Base-by-base conservation (phyloP, 1,140 invertebrate species). In the Brachionus calyciflorus region DNA sequence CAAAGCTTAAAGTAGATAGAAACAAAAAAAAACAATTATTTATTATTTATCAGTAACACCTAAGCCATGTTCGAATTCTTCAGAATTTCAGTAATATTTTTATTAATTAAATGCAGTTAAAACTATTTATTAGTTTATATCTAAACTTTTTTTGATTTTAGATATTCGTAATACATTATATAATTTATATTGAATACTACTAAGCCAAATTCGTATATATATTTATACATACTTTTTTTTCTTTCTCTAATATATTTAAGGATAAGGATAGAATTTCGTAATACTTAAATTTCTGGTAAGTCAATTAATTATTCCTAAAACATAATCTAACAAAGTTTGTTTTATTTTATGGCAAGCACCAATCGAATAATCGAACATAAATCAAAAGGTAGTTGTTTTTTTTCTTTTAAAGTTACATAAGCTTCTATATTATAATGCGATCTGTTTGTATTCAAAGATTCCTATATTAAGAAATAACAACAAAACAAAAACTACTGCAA, bases 281-380 rank as follows among this genome's bases (percentile, higher is more conserved):
- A 60, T 60, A 60, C 30, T 33, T 33, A 17, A 60, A n/a, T n/a
- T n/a, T n/a, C n/a, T n/a, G n/a, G n/a, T n/a, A 60, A 37, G 28
- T 60, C 55, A 60, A 60, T 60, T 60, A 41, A 60, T 60, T 60
- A 60, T 60, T 60, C 33, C 30, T 60, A n/a, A 60, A 60, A 21
- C 55, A 40, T 21, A 60, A 37, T 60, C n/a, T n/a, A n/a, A n/a
- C n/a, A n/a, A n/a, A n/a, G n/a, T n/a, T n/a, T 33, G 55, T 19
- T 60, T 3, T 37, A 37, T 60, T 30, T 60, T 60, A 60, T 60
- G 30, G 55, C 17, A n/a, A 60, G 37, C 33, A 33, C 55, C 55
- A 60, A 60, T 60, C 19, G n/a, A 0, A 60, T 41, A 33, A 33
- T 37, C 30, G 0, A 33, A 17, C 55, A 60, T 60, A 60, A 60